A percentile compares a stretch with the other conserved stretches of the same genome.
Conservation (phyloP, 2,113 vertebrate species). For the Dascyllus trimaculatus region DNA sequence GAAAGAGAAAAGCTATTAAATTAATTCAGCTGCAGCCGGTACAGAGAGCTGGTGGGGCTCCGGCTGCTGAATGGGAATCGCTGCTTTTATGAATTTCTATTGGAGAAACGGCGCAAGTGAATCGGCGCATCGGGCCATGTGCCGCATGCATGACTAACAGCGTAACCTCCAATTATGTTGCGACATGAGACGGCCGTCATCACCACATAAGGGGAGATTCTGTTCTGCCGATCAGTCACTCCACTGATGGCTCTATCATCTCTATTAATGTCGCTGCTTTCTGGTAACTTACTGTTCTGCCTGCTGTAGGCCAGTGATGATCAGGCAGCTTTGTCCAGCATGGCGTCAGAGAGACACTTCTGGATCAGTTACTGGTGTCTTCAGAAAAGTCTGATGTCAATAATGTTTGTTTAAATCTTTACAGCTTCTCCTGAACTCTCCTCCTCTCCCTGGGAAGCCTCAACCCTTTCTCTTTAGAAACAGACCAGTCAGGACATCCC, state of each 20-base stretch:
- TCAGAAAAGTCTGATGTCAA: too few species aligned
- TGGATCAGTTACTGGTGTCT: too few species aligned
- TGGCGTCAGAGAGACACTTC: too few species aligned
- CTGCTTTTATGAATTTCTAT: slow-evolving; percentile 39
- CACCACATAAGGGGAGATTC: not conserved
- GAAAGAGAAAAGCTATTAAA: slow-evolving; percentile 51
- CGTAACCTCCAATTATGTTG: slow-evolving; percentile 44
- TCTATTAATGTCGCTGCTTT: not conserved
- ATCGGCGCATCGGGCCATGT: slow-evolving; percentile 25
- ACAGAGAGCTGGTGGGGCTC: slow-evolving; percentile 33
- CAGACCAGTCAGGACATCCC: too few species aligned
- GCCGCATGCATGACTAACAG: slow-evolving; percentile 33
- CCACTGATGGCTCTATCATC: not conserved
- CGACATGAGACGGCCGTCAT: slow-evolving; percentile 37
- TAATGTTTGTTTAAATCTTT: too few species aligned
- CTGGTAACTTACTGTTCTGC: not conserved
- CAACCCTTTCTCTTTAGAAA: too few species aligned
- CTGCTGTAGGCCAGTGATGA: too few species aligned
- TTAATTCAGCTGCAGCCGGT: slow-evolving; percentile 52
- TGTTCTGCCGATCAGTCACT: not conserved
- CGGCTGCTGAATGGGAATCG: slow-evolving; percentile 32
- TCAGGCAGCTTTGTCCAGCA: too few species aligned
- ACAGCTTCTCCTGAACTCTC: too few species aligned
- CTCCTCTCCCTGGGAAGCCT: too few species aligned
- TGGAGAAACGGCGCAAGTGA: slow-evolving; percentile 10